These are phyloP conservation scores for Zele albiditarsus DNA, from an alignment of 2,888 invertebrate species.

Conservation along the genomic window DNA sequence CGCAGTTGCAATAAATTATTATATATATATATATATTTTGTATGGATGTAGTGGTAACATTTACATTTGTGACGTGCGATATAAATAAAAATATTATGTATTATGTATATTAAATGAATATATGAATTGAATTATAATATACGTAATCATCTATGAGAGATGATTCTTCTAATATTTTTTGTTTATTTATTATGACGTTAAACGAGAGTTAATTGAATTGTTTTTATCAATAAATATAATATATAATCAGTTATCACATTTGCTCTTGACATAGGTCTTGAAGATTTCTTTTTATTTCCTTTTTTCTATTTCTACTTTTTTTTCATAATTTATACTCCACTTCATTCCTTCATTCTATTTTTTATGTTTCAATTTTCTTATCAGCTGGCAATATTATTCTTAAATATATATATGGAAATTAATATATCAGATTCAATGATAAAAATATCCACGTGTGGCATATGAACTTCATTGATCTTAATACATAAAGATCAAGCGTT, in stretches of 20 bases:
- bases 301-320: background rate
- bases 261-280: constrained; percentile 13
- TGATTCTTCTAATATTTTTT: background rate
- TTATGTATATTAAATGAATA: background rate
- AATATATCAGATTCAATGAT: background rate
- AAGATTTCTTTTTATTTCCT: background rate
- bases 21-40: background rate
- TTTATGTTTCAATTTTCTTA: background rate
- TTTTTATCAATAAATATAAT: background rate
- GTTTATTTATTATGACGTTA: constrained; percentile 50
- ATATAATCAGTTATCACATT: background rate
- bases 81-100: background rate
- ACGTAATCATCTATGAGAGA: background rate
- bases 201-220: constrained; percentile 49
- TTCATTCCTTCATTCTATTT: background rate
- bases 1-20: background rate
- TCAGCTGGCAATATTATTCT: background rate
- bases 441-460: constrained; percentile 3
- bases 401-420: background rate
- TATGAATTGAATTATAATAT: background rate
- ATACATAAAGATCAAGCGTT: background rate
- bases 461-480: background rate
- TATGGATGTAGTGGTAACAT: background rate
- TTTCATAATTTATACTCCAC: background rate
- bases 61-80: background rate